Base-by-base conservation (phyloP, 2,888 invertebrate genomes). In the Argyresthia goedartella region DNA sequence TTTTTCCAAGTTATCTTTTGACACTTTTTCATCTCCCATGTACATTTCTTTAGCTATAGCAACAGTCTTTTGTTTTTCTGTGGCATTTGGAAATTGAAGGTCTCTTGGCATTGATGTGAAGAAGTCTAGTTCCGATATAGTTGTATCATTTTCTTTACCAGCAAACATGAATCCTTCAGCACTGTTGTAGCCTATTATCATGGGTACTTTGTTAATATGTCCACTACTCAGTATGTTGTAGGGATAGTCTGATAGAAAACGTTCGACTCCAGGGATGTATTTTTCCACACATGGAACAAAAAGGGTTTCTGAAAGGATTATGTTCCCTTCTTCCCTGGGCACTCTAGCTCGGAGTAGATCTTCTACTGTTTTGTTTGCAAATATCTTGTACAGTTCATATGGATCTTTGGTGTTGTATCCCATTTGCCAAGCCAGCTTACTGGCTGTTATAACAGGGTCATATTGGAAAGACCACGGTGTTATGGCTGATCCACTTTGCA, bases 271-370 rank as follows among this genome's bases (percentile, higher is more conserved):
- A 13, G 64, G 55, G 34, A 76, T 57, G 47, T 59, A 51, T 13
- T 70, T 69, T 54, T 86, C 85, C 8, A 76, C 62, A 56, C 85
- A 85, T 0, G 85, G 85, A 1, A 82, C 82, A 51, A 85, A 86
- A 46, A 82, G 65, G 47, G 80, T 80, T 57, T 85, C 85, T 15
- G 84, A 81, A 39, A 78, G 49, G 0, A 78, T 68, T 11, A 76
- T 60, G 49, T 85, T 77, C 8, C 84, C 84, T 42, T 68, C 60
- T 2, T 59, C 60, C 60, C 85, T 71, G 0, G 81, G 81, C 1
- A 85, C 67, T 9, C 84, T 70, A 3, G 71, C 63, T 35, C 49
- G 63, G 14, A 85, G 54, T 7, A 86, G 54, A 2, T 75, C 64
- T 16, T 67, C 56, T 1, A 69, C 60, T 14, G 73, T 52, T 54